Evolutionary conservation across 92 coral and sea anemone species (phyloP).

Genomic region (Zoanthus solanderi): DNA sequence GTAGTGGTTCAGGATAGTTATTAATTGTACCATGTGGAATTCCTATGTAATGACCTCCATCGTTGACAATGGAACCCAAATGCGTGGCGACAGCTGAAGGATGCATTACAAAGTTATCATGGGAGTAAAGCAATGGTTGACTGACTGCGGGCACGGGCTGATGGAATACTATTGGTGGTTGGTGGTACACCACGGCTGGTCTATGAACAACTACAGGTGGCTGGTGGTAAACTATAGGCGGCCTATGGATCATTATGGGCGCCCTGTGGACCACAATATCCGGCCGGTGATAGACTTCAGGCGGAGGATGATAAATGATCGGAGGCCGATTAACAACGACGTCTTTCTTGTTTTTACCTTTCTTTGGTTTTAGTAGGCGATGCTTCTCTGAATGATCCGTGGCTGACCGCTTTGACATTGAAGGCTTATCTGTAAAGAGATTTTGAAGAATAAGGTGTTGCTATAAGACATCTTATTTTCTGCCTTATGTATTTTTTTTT

Average conservation of each 20-base stretch:
- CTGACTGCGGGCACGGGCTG: constrained; percentile 98
- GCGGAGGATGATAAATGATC: constrained; percentile 98
- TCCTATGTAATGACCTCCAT: constrained; percentile 94
- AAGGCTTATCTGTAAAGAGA: constrained; percentile 6
- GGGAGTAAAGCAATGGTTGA: constrained; percentile 95
- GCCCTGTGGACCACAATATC: constrained; percentile 99
- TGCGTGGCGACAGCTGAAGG: constrained; percentile 91
- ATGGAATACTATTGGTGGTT: constrained; percentile 97
- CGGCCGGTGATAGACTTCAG: constrained; percentile 98
- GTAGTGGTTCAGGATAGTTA: constrained; percentile 78
- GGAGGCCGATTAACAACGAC: constrained; percentile 99
- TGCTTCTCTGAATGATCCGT: constrained; percentile 49
- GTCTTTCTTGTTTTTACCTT: constrained; percentile 91
- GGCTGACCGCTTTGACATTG: constrained; percentile 25
- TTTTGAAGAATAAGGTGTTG: too few species aligned
- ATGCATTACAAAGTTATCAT: constrained; percentile 91
- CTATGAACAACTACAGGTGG: constrained; percentile 98
- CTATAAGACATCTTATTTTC: too few species aligned
- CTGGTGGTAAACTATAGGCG: constrained; percentile 98
- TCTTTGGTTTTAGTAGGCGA: constrained; percentile 39
- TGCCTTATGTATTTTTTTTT: too few species aligned
- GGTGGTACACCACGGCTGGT: constrained; percentile 99
- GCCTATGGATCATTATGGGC: constrained; percentile 96
- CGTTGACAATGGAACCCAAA: constrained; percentile 92
- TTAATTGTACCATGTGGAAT: constrained; percentile 88